Evolutionary conservation across 2,113 vertebrate genomes (phyloP).

Genomic region (Pleuronectes platessa): DNA sequence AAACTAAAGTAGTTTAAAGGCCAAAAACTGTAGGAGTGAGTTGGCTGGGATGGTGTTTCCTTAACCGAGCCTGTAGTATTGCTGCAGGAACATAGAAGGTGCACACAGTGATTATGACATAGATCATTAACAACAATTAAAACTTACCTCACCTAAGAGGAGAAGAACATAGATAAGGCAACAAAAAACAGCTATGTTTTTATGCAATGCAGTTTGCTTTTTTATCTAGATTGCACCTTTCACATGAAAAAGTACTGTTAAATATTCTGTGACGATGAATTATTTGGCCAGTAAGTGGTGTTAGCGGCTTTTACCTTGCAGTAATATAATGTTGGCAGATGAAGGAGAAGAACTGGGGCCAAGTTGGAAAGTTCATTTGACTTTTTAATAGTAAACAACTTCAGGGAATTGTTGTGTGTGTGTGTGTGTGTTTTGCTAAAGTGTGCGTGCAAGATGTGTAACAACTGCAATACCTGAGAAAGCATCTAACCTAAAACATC

Average conservation of each 20-base stretch:
- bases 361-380: slow-evolving; percentile 37
- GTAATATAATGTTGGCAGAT: slow-evolving; percentile 14
- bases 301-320: slow-evolving; percentile 17
- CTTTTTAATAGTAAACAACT: slow-evolving; percentile 52
- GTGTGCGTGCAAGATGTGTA: background rate
- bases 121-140: slow-evolving; percentile 9
- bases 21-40: slow-evolving; percentile 3
- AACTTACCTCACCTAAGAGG: slow-evolving; percentile 25
- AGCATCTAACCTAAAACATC: background rate
- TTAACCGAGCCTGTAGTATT: slow-evolving; percentile 25
- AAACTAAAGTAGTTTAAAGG: slow-evolving; percentile 18
- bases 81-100: slow-evolving; percentile 16
- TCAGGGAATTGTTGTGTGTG: slow-evolving; percentile 78
- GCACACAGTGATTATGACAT: background rate
- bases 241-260: slow-evolving; percentile 47
- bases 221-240: slow-evolving; percentile 53
- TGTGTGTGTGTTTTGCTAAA: slow-evolving; percentile 18
- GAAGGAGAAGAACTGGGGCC: slow-evolving; percentile 43
- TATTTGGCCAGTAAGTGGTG: slow-evolving; percentile 52
- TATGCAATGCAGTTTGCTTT: slow-evolving; percentile 56
- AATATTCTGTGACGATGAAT: slow-evolving; percentile 4
- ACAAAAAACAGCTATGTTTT: slow-evolving; percentile 26
- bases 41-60: slow-evolving; percentile 15
- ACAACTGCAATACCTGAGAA: background rate
- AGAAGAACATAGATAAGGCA: slow-evolving; percentile 18